A percentile compares a stretch with the other conserved stretches of the same genome.
Conservation (phyloP, 2,888 invertebrate genomes). For the Drosophila neonasuta region DNA sequence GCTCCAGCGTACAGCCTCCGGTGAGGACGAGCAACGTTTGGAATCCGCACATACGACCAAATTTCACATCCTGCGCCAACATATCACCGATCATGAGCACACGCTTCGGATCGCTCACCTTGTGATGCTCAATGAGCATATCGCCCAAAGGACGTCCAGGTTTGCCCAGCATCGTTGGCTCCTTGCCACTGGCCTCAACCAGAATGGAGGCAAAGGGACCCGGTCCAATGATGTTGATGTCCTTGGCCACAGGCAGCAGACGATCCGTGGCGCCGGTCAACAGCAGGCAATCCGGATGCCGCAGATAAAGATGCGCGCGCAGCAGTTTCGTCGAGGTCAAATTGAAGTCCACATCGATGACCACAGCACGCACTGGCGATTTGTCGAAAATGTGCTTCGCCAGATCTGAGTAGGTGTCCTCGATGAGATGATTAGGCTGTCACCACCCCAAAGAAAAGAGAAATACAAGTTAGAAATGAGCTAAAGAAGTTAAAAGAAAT, state of each 20-base stretch:
- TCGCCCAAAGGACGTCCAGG: conserved; percentile 81
- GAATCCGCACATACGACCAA: conserved; percentile 88
- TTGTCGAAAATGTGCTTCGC: conserved; percentile 63
- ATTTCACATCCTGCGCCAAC: conserved; percentile 90
- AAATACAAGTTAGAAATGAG: neutral
- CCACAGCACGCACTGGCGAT: conserved; percentile 82
- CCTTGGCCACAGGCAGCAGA: conserved; percentile 76
- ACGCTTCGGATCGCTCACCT: conserved; percentile 84
- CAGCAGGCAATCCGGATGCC: conserved; percentile 82
- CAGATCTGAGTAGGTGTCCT: conserved; percentile 64
- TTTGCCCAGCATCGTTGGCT: conserved; percentile 82
- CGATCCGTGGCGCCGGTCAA: conserved; percentile 82
- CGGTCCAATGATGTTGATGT: conserved; percentile 81
- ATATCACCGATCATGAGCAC: conserved; percentile 93
- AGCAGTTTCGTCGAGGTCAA: conserved; percentile 82
- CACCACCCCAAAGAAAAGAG: neutral
- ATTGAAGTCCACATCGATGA: conserved; percentile 83
- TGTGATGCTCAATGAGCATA: conserved; percentile 65
- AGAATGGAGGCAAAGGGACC: conserved; percentile 81
- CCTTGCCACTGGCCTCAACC: conserved; percentile 76
- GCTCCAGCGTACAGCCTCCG: conserved; percentile 69
- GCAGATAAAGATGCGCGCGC: conserved; percentile 82
- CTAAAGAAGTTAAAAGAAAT: no score
- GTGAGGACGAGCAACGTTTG: conserved; percentile 89
- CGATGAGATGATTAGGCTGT: conserved; percentile 47